Evolutionary conservation across 2,113 vertebrate species (phyloP).

Genomic region (Eretmochelys imbricata): DNA sequence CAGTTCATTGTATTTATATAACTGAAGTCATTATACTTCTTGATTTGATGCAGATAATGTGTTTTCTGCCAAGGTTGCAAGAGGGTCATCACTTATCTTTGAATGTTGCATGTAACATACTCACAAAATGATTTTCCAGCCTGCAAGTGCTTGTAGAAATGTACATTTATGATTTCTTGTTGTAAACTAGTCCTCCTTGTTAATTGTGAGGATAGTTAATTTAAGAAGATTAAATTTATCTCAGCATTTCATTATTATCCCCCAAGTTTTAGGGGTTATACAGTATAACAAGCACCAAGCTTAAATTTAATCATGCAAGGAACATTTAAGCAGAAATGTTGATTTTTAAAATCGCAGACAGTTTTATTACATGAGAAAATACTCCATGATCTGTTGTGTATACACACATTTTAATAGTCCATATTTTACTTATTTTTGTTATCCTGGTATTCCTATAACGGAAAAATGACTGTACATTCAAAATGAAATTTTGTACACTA

Average conservation of each 20-base stretch:
- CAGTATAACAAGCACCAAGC: background rate
- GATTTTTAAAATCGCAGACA: background rate
- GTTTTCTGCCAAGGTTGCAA: constrained; percentile 28
- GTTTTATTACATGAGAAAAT: background rate
- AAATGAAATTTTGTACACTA: background rate
- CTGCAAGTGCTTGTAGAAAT: background rate
- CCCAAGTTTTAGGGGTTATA: background rate
- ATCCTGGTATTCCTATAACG: background rate
- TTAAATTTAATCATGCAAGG: background rate
- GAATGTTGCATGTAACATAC: background rate
- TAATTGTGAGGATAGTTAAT: background rate
- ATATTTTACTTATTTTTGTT: background rate
- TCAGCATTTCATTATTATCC: background rate
- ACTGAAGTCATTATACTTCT: background rate
- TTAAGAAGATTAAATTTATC: background rate
- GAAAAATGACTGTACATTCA: background rate
- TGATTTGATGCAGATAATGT: constrained; percentile 12
- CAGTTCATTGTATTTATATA: background rate
- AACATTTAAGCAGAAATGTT: background rate
- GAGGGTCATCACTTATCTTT: background rate
- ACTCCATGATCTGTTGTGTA: background rate
- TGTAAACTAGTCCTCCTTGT: background rate
- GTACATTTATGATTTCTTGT: constrained; percentile 7
- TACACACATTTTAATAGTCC: background rate
- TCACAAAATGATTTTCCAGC: constrained; percentile 1